Evolutionary conservation across 2,113 vertebrate species (phyloP).

Genomic region (Raja brachyura): DNA sequence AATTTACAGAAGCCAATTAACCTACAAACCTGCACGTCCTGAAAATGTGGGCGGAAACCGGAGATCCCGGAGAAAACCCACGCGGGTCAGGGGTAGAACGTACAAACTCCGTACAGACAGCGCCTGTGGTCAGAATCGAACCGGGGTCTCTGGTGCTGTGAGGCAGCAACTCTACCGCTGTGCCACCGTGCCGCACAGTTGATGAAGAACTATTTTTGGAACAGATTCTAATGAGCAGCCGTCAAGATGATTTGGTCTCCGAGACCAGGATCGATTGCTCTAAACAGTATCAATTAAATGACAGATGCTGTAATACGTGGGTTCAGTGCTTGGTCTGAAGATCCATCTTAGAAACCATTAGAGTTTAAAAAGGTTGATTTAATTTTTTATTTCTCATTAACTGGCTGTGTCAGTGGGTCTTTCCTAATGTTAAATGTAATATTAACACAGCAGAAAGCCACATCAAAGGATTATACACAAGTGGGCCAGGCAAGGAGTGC

Average conservation of each 20-base stretch:
- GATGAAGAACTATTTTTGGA: neutral
- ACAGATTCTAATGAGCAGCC: neutral
- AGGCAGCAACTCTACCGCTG: too few relatives aligned
- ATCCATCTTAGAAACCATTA: neutral
- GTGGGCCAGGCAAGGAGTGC: constrained; percentile 2
- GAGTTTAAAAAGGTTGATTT: neutral
- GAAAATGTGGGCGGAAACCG: too few relatives aligned
- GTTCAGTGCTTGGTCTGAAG: neutral
- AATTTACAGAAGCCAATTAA: too few relatives aligned
- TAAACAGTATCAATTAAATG: neutral
- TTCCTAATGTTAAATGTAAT: neutral
- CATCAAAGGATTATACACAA: neutral
- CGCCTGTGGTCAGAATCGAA: too few relatives aligned
- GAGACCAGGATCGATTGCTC: neutral
- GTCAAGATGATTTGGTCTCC: neutral
- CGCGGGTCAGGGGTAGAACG: too few relatives aligned
- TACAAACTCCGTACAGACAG: too few relatives aligned
- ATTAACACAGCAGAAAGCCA: neutral
- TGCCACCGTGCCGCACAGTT: neutral
- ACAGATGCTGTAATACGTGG: neutral
- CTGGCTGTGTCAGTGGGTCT: neutral
- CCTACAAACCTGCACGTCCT: too few relatives aligned
- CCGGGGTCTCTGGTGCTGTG: too few relatives aligned
- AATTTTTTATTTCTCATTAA: neutral
- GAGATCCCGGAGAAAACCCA: too few relatives aligned